Percentiles rank a stretch among this genome's conserved stretches.
Conservation (phyloP, 2,888 invertebrate genomes). For the Phrixothrix hirtus region DNA sequence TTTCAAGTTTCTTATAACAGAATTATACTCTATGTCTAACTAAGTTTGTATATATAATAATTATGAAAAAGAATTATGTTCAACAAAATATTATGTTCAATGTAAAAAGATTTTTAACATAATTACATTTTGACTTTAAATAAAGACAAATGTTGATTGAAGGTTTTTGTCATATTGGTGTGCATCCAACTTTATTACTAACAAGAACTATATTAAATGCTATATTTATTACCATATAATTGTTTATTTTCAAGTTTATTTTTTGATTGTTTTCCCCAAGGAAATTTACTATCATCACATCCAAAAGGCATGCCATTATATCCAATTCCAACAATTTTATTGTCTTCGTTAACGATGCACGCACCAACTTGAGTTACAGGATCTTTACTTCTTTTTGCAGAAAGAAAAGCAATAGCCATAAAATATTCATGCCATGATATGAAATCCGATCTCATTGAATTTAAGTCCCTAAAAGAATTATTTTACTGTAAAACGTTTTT, state of each 20-base stretch:
- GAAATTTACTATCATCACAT: slow-evolving; percentile 85
- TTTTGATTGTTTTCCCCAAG: slow-evolving; percentile 76
- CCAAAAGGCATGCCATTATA: slow-evolving; percentile 97
- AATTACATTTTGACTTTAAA: too few relatives aligned
- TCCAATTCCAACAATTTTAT: slow-evolving; percentile 89
- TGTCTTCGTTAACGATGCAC: slow-evolving; percentile 85
- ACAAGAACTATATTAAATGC: too few relatives aligned
- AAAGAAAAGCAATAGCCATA: slow-evolving; percentile 89
- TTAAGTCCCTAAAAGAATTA: slow-evolving; percentile 10
- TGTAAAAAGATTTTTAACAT: too few relatives aligned
- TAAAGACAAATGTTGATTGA: too few relatives aligned
- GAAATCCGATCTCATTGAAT: slow-evolving; percentile 65
- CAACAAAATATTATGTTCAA: too few relatives aligned
- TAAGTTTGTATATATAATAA: too few relatives aligned
- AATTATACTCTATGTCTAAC: too few relatives aligned
- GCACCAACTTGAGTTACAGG: slow-evolving; percentile 93
- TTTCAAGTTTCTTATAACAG: too few relatives aligned
- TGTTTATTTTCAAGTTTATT: slow-evolving; percentile 75
- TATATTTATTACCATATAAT: slow-evolving; percentile 71
- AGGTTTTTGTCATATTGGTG: too few relatives aligned
- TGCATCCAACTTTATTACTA: too few relatives aligned
- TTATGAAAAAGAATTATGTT: too few relatives aligned
- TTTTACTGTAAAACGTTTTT: background rate
- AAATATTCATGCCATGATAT: slow-evolving; percentile 93
- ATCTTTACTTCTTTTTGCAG: slow-evolving; percentile 94